A percentile compares a stretch with the other conserved stretches of the same genome.
Conservation (phyloP, 2,113 vertebrate genomes). For the Leuciscus idus region DNA sequence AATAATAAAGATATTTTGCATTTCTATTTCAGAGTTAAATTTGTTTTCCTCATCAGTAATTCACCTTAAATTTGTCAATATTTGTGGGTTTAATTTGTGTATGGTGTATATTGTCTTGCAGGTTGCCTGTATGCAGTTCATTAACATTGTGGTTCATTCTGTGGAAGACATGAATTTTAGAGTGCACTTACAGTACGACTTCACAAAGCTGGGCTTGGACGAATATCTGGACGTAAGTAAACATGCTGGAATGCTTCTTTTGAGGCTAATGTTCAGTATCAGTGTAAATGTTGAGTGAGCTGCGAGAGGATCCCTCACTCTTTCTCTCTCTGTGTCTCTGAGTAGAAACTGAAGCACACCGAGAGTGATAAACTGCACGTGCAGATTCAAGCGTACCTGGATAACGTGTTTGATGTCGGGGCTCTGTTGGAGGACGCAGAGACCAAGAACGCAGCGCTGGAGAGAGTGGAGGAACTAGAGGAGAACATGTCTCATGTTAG, state of each 20-base stretch:
- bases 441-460: slow-evolving; percentile 95
- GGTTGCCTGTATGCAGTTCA: slow-evolving; percentile 99
- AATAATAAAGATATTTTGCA: neutral
- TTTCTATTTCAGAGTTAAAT: neutral
- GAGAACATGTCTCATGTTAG: slow-evolving; percentile 95
- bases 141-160: slow-evolving; percentile 97
- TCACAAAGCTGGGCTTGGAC: slow-evolving; percentile 93
- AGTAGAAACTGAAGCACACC: slow-evolving; percentile 92
- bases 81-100: neutral
- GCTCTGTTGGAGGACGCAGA: slow-evolving; percentile 93
- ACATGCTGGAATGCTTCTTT: neutral
- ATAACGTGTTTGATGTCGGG: slow-evolving; percentile 95
- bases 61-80: no score
- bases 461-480: slow-evolving; percentile 96
- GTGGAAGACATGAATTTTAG: slow-evolving; percentile 99
- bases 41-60: neutral
- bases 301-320: neutral
- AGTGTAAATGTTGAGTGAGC: neutral
- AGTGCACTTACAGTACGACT: slow-evolving; percentile 94
- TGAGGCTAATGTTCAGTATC: neutral
- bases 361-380: slow-evolving; percentile 97
- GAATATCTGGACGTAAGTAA: slow-evolving; percentile 90
- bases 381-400: slow-evolving; percentile 96
- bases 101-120: slow-evolving; percentile 58
- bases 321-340: neutral